Conservation (phyloP, 2,888 invertebrate genomes). For the Yponomeuta malinellus region DNA sequence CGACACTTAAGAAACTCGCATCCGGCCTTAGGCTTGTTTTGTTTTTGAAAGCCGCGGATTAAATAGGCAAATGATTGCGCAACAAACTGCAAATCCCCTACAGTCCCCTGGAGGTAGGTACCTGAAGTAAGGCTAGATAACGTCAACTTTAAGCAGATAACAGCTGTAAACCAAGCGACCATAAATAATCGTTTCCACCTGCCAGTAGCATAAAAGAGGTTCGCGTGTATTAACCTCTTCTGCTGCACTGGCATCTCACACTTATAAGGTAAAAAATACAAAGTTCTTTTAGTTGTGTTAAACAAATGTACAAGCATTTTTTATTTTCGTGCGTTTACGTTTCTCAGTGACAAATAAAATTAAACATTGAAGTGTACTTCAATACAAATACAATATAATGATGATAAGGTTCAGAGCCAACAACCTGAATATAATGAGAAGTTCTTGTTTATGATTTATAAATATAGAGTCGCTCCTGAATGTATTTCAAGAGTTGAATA, state of each 20-base stretch:
- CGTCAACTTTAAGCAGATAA: not conserved
- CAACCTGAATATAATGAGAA: too few species aligned
- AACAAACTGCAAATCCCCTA: not conserved
- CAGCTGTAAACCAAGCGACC: not conserved
- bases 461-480: too few species aligned
- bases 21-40: too few species aligned
- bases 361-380: too few species aligned
- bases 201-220: slow-evolving; percentile 1
- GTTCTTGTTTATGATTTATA: too few species aligned
- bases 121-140: not conserved
- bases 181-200: not conserved
- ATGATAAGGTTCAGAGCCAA: too few species aligned
- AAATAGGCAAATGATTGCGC: not conserved
- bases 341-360: too few species aligned
- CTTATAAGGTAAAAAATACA: not conserved
- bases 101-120: not conserved
- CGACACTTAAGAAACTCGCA: too few species aligned
- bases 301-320: not conserved
- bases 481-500: too few species aligned
- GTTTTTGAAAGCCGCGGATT: too few species aligned
- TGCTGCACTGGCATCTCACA: not conserved
- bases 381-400: too few species aligned
- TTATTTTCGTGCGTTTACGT: too few species aligned
- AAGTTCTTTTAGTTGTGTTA: not conserved
- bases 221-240: not conserved